Conservation (phyloP, 2,113 vertebrate genomes). For the Eidolon helvum region DNA sequence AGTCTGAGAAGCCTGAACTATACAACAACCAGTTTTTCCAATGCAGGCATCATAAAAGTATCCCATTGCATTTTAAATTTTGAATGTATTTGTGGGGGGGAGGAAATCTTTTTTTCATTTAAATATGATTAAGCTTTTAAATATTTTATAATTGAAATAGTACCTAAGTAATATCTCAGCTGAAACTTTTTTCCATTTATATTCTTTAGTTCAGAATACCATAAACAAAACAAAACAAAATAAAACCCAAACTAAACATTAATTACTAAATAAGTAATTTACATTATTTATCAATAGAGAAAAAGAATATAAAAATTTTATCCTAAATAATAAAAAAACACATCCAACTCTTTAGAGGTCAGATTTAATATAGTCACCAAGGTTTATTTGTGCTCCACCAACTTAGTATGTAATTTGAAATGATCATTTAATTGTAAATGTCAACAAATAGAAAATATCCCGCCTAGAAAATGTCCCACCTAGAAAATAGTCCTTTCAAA, state of each 20-base stretch:
- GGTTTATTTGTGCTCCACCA: background rate
- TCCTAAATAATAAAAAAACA: background rate
- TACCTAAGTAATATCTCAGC: background rate
- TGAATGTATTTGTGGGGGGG: background rate
- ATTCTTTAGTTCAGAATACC: background rate
- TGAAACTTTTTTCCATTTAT: background rate
- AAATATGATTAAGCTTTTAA: background rate
- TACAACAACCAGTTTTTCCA: rapidly evolving
- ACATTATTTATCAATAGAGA: background rate
- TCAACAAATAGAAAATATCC: background rate
- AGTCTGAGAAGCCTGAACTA: background rate
- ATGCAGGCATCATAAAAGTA: background rate
- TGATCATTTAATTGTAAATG: background rate
- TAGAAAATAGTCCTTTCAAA: background rate
- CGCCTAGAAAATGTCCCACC: background rate
- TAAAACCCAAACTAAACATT: background rate
- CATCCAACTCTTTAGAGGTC: background rate
- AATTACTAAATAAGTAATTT: background rate
- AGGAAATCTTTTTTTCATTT: background rate
- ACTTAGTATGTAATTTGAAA: background rate
- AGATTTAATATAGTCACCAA: background rate
- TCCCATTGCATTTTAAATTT: background rate
- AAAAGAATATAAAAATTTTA: background rate
- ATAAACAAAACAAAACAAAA: background rate
- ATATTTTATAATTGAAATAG: background rate